Evolutionary conservation across 2,797 vertebrate species (phyloP).

Genomic region (Coregonus sp.): DNA sequence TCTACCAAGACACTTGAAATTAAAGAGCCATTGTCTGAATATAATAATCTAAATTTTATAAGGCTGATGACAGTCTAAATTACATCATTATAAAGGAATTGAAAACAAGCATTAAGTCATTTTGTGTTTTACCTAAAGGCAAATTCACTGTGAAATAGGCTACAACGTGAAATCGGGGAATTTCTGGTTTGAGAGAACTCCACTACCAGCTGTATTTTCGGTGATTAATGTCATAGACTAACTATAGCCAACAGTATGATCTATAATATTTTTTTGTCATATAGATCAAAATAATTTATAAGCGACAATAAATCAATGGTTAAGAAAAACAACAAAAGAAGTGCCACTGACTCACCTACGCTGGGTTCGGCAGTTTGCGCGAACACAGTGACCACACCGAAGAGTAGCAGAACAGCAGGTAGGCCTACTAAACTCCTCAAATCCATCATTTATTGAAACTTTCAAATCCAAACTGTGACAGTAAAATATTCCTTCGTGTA

Average conservation of each 20-base stretch:
- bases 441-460: constrained; percentile 45
- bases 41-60: background rate
- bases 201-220: too few relatives aligned
- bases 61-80: background rate
- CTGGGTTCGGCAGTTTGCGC: constrained; percentile 53
- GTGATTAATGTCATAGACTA: too few relatives aligned
- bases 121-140: background rate
- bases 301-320: too few relatives aligned
- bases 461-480: background rate
- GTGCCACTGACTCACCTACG: constrained; percentile 38
- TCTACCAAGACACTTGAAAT: background rate
- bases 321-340: background rate
- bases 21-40: background rate
- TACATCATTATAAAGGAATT: background rate
- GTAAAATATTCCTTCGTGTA: background rate
- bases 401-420: constrained; percentile 49
- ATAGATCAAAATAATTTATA: too few relatives aligned
- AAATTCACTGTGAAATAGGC: too few relatives aligned
- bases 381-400: constrained; percentile 51
- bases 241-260: too few relatives aligned
- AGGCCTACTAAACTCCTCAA: constrained; percentile 39
- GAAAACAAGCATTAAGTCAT: too few relatives aligned
- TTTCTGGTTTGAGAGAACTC: too few relatives aligned
- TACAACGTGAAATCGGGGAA: too few relatives aligned
- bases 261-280: too few relatives aligned